A percentile compares a stretch with the other conserved stretches of the same genome.
Evolutionary conservation across 2,888 invertebrate genomes (phyloP).

Genomic region (Panopea generosa): DNA sequence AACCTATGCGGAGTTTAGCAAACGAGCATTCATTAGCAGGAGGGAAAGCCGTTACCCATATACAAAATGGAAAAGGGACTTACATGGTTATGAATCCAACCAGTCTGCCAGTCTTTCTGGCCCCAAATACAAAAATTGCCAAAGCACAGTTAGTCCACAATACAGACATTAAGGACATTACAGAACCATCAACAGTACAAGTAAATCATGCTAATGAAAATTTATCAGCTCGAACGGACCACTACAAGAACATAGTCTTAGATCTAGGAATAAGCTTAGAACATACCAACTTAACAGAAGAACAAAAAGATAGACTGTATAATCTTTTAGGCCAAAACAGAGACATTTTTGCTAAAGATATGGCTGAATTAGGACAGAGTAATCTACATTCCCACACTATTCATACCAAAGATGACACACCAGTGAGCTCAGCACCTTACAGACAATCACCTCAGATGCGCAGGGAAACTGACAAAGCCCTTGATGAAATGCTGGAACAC

Average conservation of each 20-base stretch:
- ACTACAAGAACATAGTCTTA: constrained; percentile 8
- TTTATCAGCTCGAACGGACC: not conserved
- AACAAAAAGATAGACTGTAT: not conserved
- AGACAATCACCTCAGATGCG: constrained; percentile 24
- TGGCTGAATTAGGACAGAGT: constrained; percentile 25
- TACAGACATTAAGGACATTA: too few species aligned
- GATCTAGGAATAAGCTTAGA: too few species aligned
- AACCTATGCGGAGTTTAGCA: not conserved
- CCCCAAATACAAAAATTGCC: too few species aligned
- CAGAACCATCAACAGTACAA: not conserved
- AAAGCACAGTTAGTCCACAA: too few species aligned
- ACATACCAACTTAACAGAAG: not conserved
- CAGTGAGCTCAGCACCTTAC: constrained; percentile 30
- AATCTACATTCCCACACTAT: constrained; percentile 27
- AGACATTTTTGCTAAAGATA: constrained; percentile 27
- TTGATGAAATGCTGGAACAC: constrained; percentile 15
- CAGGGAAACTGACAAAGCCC: constrained; percentile 15
- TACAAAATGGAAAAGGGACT: constrained; percentile 7
- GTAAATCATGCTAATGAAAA: not conserved
- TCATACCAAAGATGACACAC: constrained; percentile 20
- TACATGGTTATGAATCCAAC: constrained; percentile 24
- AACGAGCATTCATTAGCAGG: constrained; percentile 1
- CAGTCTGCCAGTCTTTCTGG: constrained; percentile 22
- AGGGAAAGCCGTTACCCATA: not conserved
- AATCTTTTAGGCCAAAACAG: constrained; percentile 12